phyloP scores from a whole-genome alignment of 1,140 invertebrate genomes.

The Stenopsyche tienmushanensis region DNA sequence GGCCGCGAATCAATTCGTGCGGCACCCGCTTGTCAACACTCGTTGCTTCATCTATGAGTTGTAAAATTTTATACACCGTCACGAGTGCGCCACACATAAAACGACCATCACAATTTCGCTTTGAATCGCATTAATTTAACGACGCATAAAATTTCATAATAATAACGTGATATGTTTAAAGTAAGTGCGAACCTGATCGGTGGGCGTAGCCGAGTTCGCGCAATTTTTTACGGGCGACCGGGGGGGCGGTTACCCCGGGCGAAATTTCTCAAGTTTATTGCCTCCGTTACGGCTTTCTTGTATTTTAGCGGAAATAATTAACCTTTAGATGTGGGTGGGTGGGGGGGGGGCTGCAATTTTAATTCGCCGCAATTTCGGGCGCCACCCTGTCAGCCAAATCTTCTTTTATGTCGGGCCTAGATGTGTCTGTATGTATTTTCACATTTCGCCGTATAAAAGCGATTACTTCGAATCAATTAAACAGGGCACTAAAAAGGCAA shows the following conservation, averaged over 20 bases:
- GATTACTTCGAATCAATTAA: conserved; percentile 38
- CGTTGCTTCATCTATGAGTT: too few species aligned
- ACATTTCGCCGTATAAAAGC: conserved; percentile 30
- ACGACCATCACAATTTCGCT: too few species aligned
- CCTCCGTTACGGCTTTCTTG: conserved; percentile 5
- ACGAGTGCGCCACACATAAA: too few species aligned
- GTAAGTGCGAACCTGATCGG: background rate
- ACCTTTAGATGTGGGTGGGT: conserved; percentile 9
- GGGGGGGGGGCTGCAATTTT: conserved; percentile 2
- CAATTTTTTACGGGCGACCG: background rate
- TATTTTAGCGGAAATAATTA: conserved; percentile 22
- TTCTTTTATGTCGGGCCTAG: background rate
- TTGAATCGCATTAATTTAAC: too few species aligned
- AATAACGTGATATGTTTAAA: background rate
- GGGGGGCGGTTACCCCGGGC: background rate
- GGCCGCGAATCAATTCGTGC: too few species aligned
- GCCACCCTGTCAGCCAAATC: background rate
- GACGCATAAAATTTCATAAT: conserved; percentile 1
- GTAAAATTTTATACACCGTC: too few species aligned
- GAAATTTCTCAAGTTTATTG: background rate
- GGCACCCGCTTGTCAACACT: too few species aligned
- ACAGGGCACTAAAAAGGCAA: conserved; percentile 32
- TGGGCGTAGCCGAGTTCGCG: background rate
- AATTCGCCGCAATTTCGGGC: conserved; percentile 3
- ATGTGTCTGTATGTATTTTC: background rate